Conservation (phyloP, 2,888 invertebrate species). For the Sussaba pulchella region DNA sequence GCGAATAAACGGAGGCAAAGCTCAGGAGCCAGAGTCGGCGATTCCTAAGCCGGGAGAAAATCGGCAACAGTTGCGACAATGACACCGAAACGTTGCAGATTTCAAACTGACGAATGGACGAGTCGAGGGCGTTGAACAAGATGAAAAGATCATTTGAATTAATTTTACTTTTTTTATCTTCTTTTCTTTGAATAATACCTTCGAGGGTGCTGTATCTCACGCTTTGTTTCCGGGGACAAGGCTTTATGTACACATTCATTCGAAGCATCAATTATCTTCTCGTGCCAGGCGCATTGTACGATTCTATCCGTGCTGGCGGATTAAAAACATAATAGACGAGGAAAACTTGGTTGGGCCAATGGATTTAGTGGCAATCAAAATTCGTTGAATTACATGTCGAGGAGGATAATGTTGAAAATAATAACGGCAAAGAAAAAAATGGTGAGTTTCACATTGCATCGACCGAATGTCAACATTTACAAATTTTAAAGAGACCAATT, state of each 20-base stretch:
- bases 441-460: too few relatives aligned
- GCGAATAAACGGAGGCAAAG: slow-evolving; percentile 66
- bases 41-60: slow-evolving; percentile 2
- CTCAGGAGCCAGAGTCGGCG: slow-evolving; percentile 6
- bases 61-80: slow-evolving; percentile 3
- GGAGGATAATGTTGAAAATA: neutral
- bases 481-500: too few relatives aligned
- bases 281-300: slow-evolving; percentile 9
- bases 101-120: slow-evolving; percentile 2
- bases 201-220: neutral
- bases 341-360: neutral
- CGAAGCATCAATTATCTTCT: slow-evolving; percentile 10
- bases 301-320: neutral
- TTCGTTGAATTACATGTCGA: neutral
- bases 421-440: too few relatives aligned
- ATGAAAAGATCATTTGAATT: slow-evolving; percentile 7
- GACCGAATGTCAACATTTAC: too few relatives aligned
- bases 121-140: neutral
- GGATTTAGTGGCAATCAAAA: neutral
- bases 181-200: neutral
- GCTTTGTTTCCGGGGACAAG: neutral
- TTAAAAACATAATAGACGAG: neutral
- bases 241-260: slow-evolving; percentile 3
- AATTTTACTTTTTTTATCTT: neutral
- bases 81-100: slow-evolving; percentile 9